Evolutionary conservation across 2,113 vertebrate genomes (phyloP), one percentile per base, ranked within the genome.

Genomic region (Ageneiosus marmoratus): DNA sequence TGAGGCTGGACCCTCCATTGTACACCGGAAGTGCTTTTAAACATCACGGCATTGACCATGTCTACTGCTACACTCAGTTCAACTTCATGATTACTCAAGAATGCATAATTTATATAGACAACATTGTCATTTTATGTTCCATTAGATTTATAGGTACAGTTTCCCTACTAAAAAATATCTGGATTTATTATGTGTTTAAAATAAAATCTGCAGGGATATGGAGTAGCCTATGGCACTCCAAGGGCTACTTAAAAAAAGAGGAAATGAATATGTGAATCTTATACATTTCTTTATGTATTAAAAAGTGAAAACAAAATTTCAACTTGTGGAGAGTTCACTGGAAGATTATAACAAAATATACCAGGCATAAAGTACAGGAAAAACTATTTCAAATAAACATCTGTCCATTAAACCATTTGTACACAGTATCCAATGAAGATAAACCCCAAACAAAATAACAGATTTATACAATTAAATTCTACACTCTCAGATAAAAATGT

Each of bases 11-110:
- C 96, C 96, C 53, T 97, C 97, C 90, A 98, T 97, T 74, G 96
- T 98, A 85, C 96, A 98, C 90, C 93, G 96, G 93, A 98, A 97
- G 91, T 98, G 96, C 92, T 98, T 97, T 92, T 98, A 93, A 95
- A 88, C 82, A 75, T 87, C 85, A 53, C 24, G 9, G 13, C 63
- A 18, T 41, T 78, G 22, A 27, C 6, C 3, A 16, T 62, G 32
- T 77, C 34, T 1, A 27, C 34, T 62, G 15, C 37, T 29, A 79
- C 41, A 32, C 10, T 29, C 41, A 79, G 58, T 13, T n/a, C 58
- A 63, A 41, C 24, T 46, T 50, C 41, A 44, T 2, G 48, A 32
- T 32, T 20, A 34, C 32, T 37, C 18, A 24, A 24, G 22, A 55
- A 37, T 55, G 9, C 32, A 79, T 62, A 48, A 79, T 60, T 78